phyloP scores from a whole-genome alignment of 2,113 vertebrate species.

The Ictalurus furcatus region DNA sequence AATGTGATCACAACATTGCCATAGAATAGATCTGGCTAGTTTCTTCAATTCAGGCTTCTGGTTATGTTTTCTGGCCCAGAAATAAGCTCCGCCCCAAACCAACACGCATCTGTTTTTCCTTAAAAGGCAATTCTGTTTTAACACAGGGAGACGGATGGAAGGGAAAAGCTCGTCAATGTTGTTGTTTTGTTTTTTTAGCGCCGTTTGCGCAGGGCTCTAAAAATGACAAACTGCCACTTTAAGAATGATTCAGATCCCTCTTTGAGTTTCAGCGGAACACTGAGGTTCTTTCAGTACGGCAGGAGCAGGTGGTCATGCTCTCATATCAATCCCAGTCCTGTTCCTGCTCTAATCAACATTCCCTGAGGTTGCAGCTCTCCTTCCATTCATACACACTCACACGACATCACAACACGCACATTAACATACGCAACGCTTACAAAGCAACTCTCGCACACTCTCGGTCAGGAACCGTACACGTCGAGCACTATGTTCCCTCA shows the following conservation, averaged over 20 bases:
- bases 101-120: not conserved
- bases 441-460: not conserved
- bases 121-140: not conserved
- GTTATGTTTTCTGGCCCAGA: not conserved
- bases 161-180: not conserved
- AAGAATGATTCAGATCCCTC: not conserved
- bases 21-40: not conserved
- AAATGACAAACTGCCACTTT: not conserved
- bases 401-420: not conserved
- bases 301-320: slow-evolving; percentile 30
- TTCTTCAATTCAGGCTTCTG: not conserved
- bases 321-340: slow-evolving; percentile 38
- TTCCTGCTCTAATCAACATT: slow-evolving; percentile 67
- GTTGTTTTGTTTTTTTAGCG: not conserved
- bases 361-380: slow-evolving; percentile 52
- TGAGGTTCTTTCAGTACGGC: slow-evolving; percentile 51
- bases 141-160: not conserved
- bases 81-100: not conserved
- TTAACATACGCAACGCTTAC: slow-evolving; percentile 39
- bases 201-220: too few species aligned
- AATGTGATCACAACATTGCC: not conserved
- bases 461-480: not conserved
- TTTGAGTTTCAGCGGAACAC: not conserved
- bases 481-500: not conserved
- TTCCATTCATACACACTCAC: not conserved